These are phyloP conservation scores for Eledona agricola DNA, from an alignment of 2,888 invertebrate genomes.

Conservation along the genomic window DNA sequence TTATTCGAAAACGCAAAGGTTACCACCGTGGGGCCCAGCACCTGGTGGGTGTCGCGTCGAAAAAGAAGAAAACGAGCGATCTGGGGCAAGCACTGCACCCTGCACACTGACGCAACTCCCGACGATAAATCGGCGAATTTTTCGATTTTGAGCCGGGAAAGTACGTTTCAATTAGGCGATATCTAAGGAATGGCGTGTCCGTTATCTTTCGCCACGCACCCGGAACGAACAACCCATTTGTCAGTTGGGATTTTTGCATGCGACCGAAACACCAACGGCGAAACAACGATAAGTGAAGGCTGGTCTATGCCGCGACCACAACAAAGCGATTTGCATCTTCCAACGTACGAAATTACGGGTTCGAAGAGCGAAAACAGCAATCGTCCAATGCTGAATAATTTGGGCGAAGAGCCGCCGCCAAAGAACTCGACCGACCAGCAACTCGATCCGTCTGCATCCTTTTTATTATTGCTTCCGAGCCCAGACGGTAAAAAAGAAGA, in stretches of 20 bases:
- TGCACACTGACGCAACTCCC: slow-evolving; percentile 23
- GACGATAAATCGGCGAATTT: slow-evolving; percentile 37
- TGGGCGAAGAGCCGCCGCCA: no score
- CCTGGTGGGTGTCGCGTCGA: slow-evolving; percentile 18
- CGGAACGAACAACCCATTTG: slow-evolving; percentile 10
- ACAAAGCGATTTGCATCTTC: no score
- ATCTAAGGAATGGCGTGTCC: slow-evolving; percentile 46
- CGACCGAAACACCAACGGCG: no score
- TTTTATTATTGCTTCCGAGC: slow-evolving; percentile 42
- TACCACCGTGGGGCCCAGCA: slow-evolving; percentile 3
- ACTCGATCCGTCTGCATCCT: slow-evolving; percentile 41
- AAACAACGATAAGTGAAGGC: no score
- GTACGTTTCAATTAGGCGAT: slow-evolving; percentile 53
- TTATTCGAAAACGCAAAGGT: slow-evolving; percentile 32
- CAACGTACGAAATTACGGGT: no score
- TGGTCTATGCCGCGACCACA: no score
- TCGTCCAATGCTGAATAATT: no score
- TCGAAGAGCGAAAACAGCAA: neutral
- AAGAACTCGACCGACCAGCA: slow-evolving; percentile 37
- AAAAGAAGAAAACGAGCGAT: slow-evolving; percentile 30
- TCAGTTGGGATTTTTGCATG: slow-evolving; percentile 7
- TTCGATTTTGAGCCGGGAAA: slow-evolving; percentile 43
- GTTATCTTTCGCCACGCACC: slow-evolving; percentile 40
- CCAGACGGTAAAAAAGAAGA: slow-evolving; percentile 39
- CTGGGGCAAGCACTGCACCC: slow-evolving; percentile 26